phyloP scores from a whole-genome alignment of 2,797 vertebrate species.

The Anomalospiza imberbis region DNA sequence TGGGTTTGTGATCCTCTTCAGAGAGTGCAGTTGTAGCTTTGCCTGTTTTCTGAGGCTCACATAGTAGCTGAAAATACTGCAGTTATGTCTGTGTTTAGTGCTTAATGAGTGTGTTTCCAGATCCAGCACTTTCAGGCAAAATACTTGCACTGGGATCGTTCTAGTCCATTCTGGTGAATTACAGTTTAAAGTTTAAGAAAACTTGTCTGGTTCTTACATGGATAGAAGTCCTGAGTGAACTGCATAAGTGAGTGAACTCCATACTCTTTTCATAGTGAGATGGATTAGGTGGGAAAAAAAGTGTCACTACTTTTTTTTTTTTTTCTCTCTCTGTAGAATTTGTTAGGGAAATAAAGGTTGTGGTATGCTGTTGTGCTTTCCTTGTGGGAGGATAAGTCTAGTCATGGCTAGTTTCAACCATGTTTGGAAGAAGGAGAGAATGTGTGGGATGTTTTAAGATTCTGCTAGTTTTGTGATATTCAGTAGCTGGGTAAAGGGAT shows the following conservation, averaged over 20 bases:
- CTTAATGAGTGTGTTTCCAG: background rate
- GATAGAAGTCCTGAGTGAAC: background rate
- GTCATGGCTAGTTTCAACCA: rapidly evolving
- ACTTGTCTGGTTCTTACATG: rapidly evolving
- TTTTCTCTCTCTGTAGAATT: rapidly evolving
- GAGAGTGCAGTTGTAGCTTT: background rate
- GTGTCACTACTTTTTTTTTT: background rate
- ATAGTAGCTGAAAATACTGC: background rate
- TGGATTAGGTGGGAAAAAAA: background rate
- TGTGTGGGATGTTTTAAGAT: background rate
- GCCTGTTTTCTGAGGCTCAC: background rate
- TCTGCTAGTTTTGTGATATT: background rate
- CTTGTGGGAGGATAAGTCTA: background rate
- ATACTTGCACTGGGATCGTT: background rate
- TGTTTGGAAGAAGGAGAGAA: background rate
- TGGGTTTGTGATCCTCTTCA: background rate
- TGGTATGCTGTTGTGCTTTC: background rate
- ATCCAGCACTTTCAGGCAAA: background rate
- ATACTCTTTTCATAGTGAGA: background rate
- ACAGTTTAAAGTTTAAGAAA: background rate
- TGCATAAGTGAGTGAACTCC: background rate
- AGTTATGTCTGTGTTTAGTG: background rate
- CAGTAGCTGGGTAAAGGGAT: background rate
- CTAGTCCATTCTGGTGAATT: background rate
- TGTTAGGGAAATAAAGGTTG: background rate